phyloP scores from a whole-genome alignment of 2,888 invertebrate genomes.

The Volucella bombylans region DNA sequence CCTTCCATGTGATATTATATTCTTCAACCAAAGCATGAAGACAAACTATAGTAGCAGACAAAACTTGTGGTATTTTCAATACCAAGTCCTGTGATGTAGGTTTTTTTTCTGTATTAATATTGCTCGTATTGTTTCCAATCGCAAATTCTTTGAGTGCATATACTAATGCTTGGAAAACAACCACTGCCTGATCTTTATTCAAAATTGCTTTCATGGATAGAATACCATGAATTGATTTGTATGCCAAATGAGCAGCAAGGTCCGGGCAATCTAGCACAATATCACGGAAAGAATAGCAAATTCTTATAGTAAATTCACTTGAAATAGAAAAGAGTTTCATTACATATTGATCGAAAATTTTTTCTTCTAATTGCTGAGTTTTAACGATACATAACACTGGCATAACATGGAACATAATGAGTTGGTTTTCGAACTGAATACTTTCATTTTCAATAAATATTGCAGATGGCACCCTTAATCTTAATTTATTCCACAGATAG shows the following conservation, averaged over 20 bases:
- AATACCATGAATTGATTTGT: constrained; percentile 81
- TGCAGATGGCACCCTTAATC: constrained; percentile 79
- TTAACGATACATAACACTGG: constrained; percentile 84
- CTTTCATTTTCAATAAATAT: constrained; percentile 80
- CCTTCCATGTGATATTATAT: constrained; percentile 89
- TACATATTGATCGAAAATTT: constrained; percentile 85
- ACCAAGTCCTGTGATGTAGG: constrained; percentile 79
- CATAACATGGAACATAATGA: constrained; percentile 85
- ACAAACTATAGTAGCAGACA: constrained; percentile 87
- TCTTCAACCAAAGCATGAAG: constrained; percentile 86
- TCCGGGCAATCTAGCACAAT: constrained; percentile 74
- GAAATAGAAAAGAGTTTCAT: constrained; percentile 85
- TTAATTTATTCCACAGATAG: constrained; percentile 82
- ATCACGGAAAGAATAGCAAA: constrained; percentile 85
- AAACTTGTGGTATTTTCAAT: constrained; percentile 83
- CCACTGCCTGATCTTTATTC: constrained; percentile 85
- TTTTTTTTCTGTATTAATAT: not conserved
- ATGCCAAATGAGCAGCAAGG: constrained; percentile 78
- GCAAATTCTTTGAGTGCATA: constrained; percentile 85
- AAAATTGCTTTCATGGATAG: constrained; percentile 83
- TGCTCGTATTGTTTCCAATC: constrained; percentile 30
- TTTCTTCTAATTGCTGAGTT: constrained; percentile 78
- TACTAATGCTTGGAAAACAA: constrained; percentile 85
- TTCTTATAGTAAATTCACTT: constrained; percentile 86
- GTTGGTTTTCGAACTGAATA: constrained; percentile 84